Evolutionary conservation across 2,113 vertebrate species (phyloP).

Genomic region (Tapirus terrestris): DNA sequence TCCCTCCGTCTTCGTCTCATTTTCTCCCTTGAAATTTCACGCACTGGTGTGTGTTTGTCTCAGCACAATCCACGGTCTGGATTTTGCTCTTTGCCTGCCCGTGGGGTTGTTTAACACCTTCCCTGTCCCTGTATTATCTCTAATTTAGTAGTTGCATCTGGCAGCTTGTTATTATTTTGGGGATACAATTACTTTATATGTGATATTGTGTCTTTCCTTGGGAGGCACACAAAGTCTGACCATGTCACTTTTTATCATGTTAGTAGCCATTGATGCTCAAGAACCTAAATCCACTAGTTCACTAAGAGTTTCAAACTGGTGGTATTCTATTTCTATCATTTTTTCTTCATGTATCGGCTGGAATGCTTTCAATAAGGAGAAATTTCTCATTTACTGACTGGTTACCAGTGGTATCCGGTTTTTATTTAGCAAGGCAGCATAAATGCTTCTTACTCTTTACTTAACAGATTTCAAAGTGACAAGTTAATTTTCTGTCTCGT

Average conservation of each 20-base stretch:
- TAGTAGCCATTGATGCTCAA: not conserved
- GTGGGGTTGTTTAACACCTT: not conserved
- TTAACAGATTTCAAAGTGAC: constrained; percentile 29
- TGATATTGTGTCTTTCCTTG: not conserved
- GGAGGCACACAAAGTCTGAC: not conserved
- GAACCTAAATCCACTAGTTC: not conserved
- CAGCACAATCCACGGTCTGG: not conserved
- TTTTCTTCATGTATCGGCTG: not conserved
- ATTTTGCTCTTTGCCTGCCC: not conserved
- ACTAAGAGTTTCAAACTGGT: not conserved
- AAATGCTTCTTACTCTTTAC: not conserved
- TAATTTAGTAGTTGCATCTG: not conserved
- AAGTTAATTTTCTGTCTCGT: not conserved
- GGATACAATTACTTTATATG: not conserved
- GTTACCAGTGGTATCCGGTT: not conserved
- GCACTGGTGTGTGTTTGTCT: not conserved
- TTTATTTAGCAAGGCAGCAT: not conserved
- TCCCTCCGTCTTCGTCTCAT: not conserved
- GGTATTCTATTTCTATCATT: not conserved
- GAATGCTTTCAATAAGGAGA: not conserved
- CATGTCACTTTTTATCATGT: not conserved
- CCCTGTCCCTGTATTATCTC: not conserved
- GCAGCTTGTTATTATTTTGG: not conserved
- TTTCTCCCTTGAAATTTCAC: not conserved
- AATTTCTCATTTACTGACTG: not conserved